Base-by-base conservation (phyloP, 2,888 invertebrate species). In the Drosophila flavopinicola region DNA sequence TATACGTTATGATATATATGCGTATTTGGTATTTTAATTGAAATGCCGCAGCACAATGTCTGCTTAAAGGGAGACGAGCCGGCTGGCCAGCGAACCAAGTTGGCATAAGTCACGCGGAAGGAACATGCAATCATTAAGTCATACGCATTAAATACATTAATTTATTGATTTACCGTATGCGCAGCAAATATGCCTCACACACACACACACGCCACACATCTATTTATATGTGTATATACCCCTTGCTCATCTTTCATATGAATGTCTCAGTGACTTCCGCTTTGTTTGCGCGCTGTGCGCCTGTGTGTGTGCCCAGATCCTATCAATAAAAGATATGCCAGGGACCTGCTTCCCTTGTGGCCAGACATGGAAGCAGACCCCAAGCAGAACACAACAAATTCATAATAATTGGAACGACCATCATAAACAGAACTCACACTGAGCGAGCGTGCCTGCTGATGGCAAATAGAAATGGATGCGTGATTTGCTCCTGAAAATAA, bases 141-240 rank as follows among this genome's bases (percentile, higher is more conserved):
- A 65, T 59, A 73, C 72, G 53, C 58, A 80, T 75, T 79, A 79
- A 83, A 75, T 59, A 75, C 75, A 84, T 69, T 84, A 79, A 79
- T 75, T 75, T 84, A 79, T 84, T 75, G 79, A 79, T 79, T 79
- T 79, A 80, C 51, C 63, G 69, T 69, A 72, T 42, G 42, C 33
- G 9, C n/a, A 47, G 15, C 10, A 51, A 27, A 53, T 39, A 52
- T 60, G 54, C 53, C 51, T 39, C 17, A 51, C 58, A 29, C 9
- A 39, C 41, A 15, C 37, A 44, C 48, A 30, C 41, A 56, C 35
- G n/a, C n/a, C n/a, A n/a, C n/a, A n/a, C n/a, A n/a, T n/a, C n/a
- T n/a, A n/a, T n/a, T n/a, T n/a, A n/a, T n/a, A n/a, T n/a, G n/a
- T n/a, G n/a, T n/a, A n/a, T n/a, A n/a, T n/a, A 20, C 38, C 23